Conservation (phyloP, 2,797 vertebrate species). For the Gastrophryne carolinensis region DNA sequence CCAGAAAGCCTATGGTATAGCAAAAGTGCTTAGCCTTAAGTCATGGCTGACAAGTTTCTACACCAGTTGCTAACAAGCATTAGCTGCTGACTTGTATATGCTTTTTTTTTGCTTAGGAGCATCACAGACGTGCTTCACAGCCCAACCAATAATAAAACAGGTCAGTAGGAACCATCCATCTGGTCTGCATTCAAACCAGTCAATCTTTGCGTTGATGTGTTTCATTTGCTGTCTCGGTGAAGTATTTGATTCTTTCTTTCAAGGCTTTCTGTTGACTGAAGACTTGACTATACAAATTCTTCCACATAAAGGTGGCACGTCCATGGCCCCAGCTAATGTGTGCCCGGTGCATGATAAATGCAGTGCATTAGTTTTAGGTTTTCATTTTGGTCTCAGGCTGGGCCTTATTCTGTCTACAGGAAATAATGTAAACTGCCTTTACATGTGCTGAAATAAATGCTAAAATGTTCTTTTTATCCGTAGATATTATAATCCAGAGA, state of each 20-base stretch:
- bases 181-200: conserved; percentile 67
- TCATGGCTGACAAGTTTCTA: conserved; percentile 65
- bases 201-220: conserved; percentile 59
- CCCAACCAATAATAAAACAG: conserved; percentile 67
- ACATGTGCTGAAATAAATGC: background rate
- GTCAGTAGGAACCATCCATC: conserved; percentile 73
- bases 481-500: background rate
- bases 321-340: conserved; percentile 29
- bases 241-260: conserved; percentile 49
- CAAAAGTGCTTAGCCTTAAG: conserved; percentile 67
- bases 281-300: conserved; percentile 37
- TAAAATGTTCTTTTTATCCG: background rate
- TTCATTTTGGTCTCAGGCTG: conserved; percentile 24
- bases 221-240: conserved; percentile 34
- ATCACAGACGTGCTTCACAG: conserved; percentile 65
- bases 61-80: conserved; percentile 71
- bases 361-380: conserved; percentile 22
- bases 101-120: conserved; percentile 56
- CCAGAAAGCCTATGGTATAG: conserved; percentile 65
- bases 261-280: conserved; percentile 23
- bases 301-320: conserved; percentile 41
- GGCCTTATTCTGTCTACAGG: background rate
- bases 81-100: conserved; percentile 46
- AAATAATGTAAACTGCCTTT: background rate
- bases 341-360: conserved; percentile 36